These are phyloP conservation scores for Drosophila triauraria DNA, from an alignment of 1,140 invertebrate species.

Conservation along the genomic window DNA sequence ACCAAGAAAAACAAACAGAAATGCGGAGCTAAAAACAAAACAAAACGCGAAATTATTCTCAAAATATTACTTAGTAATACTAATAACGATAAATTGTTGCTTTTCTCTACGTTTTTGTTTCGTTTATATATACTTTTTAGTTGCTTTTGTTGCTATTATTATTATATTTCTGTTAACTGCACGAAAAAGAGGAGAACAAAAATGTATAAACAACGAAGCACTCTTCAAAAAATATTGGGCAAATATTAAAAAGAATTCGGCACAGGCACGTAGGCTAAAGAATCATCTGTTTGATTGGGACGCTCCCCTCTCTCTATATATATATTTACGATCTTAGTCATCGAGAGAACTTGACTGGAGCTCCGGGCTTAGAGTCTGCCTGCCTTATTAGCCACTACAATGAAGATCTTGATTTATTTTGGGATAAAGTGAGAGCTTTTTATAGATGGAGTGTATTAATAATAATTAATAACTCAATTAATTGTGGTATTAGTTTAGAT, in stretches of 20 bases:
- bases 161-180: conserved; percentile 46
- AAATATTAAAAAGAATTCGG: conserved; percentile 35
- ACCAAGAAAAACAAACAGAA: conserved; percentile 41
- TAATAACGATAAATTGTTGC: conserved; percentile 66
- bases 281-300: conserved; percentile 24
- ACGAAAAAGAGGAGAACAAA: conserved; percentile 2
- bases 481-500: background rate
- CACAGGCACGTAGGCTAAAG: conserved; percentile 32
- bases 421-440: no score
- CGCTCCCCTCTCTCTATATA: background rate
- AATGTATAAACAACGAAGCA: conserved; percentile 56
- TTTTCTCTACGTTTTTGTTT: conserved; percentile 9
- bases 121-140: conserved; percentile 20
- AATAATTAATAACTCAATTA: no score
- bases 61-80: conserved; percentile 75
- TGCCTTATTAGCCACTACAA: background rate
- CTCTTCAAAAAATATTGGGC: conserved; percentile 21
- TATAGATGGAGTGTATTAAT: no score
- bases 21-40: conserved; percentile 18
- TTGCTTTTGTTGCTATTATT: conserved; percentile 7
- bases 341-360: background rate
- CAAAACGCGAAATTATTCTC: conserved; percentile 29
- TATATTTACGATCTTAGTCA: conserved; percentile 10
- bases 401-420: background rate
- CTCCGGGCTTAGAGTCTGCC: background rate